Conservation (phyloP, 2,888 invertebrate genomes). For the Serripes groenlandicus region DNA sequence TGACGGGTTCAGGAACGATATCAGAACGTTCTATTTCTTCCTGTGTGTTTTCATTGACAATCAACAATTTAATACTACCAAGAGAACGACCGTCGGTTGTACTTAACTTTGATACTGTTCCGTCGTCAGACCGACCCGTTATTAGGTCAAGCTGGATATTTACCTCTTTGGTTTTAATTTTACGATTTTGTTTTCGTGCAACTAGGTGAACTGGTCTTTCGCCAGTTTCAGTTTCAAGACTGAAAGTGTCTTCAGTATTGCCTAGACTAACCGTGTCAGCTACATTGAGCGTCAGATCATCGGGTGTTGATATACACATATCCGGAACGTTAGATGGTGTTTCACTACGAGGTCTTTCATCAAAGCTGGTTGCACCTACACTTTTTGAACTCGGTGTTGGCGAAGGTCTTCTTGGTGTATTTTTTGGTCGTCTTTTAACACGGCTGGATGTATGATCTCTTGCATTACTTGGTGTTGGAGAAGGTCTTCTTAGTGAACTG, state of each 20-base stretch:
- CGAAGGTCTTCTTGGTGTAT: no score
- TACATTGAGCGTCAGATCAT: neutral
- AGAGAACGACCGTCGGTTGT: conserved; percentile 2
- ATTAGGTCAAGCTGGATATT: conserved; percentile 19
- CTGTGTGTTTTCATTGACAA: neutral
- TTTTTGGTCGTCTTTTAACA: no score
- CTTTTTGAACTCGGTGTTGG: conserved; percentile 3
- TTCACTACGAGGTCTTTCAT: neutral
- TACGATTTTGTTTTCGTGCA: neutral
- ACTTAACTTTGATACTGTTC: neutral
- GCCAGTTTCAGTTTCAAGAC: neutral
- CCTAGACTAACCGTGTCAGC: conserved; percentile 13
- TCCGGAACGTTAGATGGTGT: conserved; percentile 1
- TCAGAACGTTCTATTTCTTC: neutral
- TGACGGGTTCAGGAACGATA: conserved; percentile 5
- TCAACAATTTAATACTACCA: conserved; percentile 18
- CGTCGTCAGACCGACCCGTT: neutral
- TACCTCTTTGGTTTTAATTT: conserved; percentile 8
- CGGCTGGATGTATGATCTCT: no score
- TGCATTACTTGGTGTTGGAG: no score
- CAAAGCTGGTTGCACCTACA: neutral
- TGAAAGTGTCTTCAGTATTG: neutral
- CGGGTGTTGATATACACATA: neutral
- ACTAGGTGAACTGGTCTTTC: neutral
- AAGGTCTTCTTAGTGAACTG: no score